phyloP scores from a whole-genome alignment of 2,888 invertebrate species.

The Chloromyia formosa region DNA sequence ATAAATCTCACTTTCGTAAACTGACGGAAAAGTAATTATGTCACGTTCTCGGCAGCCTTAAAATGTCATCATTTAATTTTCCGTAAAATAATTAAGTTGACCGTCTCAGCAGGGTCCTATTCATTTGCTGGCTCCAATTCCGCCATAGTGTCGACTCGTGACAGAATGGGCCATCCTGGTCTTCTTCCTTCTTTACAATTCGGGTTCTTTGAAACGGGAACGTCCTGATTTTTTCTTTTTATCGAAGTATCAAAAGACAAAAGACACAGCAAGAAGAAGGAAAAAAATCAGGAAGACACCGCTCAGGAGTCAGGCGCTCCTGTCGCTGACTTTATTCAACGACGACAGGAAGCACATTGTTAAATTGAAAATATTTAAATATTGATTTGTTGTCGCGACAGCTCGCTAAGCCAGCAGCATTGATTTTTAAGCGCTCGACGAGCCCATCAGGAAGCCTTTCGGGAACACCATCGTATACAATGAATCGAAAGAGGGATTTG shows the following conservation, averaged over 20 bases:
- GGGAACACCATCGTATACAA: not conserved
- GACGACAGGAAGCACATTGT: constrained; percentile 5
- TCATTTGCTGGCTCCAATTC: too few relatives aligned
- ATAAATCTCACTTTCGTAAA: constrained; percentile 41
- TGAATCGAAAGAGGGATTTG: constrained; percentile 9
- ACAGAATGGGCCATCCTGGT: too few relatives aligned
- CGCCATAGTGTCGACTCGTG: not conserved
- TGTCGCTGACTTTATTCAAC: not conserved
- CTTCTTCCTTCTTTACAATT: too few relatives aligned
- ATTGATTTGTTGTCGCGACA: constrained; percentile 37
- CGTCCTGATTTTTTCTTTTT: not conserved
- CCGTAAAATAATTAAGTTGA: constrained; percentile 63
- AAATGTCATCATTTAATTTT: constrained; percentile 65
- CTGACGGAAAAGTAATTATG: constrained; percentile 44
- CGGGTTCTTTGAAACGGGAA: not conserved
- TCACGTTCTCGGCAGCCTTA: constrained; percentile 53
- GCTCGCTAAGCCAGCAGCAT: constrained; percentile 25
- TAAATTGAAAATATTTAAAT: constrained; percentile 42
- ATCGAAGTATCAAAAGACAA: not conserved
- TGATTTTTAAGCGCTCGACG: constrained; percentile 32
- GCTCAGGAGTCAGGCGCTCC: too few relatives aligned
- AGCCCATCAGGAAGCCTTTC: not conserved
- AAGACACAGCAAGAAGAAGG: not conserved
- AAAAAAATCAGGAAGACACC: too few relatives aligned
- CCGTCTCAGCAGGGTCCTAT: constrained; percentile 17